Conservation (phyloP, 2,797 vertebrate species). For the Peromyscus eremicus region DNA sequence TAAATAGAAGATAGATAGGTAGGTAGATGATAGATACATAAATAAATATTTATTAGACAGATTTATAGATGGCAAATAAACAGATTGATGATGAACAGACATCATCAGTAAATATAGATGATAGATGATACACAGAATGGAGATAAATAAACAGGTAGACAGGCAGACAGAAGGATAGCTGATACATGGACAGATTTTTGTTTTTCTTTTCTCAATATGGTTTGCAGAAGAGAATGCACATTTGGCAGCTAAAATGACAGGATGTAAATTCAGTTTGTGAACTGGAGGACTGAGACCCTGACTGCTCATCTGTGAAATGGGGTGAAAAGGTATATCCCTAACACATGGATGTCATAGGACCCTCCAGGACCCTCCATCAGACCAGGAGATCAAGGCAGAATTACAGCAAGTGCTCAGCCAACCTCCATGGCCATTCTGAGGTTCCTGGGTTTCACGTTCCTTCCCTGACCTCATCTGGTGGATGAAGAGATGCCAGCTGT, state of each 20-base stretch:
- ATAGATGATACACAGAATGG: background rate
- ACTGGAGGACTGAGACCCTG: background rate
- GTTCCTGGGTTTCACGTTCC: conserved; percentile 59
- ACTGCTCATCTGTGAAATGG: conserved; percentile 34
- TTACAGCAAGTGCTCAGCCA: background rate
- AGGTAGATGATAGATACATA: too few species aligned
- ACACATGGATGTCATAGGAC: too few species aligned
- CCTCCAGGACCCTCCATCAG: too few species aligned
- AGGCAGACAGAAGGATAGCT: background rate
- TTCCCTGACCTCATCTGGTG: conserved; percentile 52
- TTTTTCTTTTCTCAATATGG: background rate
- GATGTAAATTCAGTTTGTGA: background rate
- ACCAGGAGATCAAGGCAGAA: background rate
- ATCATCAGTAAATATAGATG: background rate
- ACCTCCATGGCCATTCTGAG: background rate
- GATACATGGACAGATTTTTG: background rate
- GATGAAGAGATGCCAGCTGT: conserved; percentile 54
- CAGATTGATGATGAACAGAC: background rate
- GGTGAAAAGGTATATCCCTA: too few species aligned
- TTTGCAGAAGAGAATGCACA: background rate
- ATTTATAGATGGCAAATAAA: background rate
- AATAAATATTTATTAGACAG: background rate
- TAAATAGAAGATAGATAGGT: background rate
- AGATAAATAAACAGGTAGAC: background rate
- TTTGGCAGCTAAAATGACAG: background rate